phyloP scores from a whole-genome alignment of 1,140 invertebrate species.

The Pantala flavescens region DNA sequence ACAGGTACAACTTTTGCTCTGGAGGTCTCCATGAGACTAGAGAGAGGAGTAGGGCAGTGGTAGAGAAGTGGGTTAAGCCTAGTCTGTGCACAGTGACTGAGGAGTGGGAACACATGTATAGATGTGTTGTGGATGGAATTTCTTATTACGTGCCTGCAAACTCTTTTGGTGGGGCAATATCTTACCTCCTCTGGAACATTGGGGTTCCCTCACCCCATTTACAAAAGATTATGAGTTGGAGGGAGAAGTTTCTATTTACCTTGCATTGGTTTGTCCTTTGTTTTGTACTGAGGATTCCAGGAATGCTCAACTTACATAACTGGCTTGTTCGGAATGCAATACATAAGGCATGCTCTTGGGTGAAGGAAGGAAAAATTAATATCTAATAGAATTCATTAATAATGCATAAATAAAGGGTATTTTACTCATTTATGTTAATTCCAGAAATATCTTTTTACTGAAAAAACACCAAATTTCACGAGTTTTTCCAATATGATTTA shows the following conservation, averaged over 20 bases:
- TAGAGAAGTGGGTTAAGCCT: slow-evolving; percentile 33
- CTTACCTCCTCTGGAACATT: too few species aligned
- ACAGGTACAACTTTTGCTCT: slow-evolving; percentile 45
- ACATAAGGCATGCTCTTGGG: slow-evolving; percentile 19
- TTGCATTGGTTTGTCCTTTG: slow-evolving; percentile 17
- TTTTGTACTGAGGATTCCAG: slow-evolving; percentile 20
- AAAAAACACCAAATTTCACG: too few species aligned
- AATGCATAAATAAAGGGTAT: too few species aligned
- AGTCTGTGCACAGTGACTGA: slow-evolving; percentile 30
- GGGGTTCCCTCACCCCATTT: too few species aligned
- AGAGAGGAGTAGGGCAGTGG: slow-evolving; percentile 32
- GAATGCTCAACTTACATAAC: slow-evolving; percentile 21
- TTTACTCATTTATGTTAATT: too few species aligned
- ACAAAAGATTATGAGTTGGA: too few species aligned
- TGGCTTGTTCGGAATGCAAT: slow-evolving; percentile 18
- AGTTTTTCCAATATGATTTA: too few species aligned
- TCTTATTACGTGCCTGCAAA: slow-evolving; percentile 29
- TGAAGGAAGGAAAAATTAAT: too few species aligned
- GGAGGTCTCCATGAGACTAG: slow-evolving; percentile 35
- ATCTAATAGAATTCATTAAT: too few species aligned
- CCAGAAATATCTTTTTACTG: too few species aligned
- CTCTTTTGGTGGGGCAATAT: slow-evolving; percentile 23
- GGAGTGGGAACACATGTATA: slow-evolving; percentile 38
- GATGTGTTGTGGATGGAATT: slow-evolving; percentile 32
- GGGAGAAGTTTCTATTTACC: neutral